Base-by-base conservation (phyloP, 2,888 invertebrate genomes). In the Agriopis aurantiaria region DNA sequence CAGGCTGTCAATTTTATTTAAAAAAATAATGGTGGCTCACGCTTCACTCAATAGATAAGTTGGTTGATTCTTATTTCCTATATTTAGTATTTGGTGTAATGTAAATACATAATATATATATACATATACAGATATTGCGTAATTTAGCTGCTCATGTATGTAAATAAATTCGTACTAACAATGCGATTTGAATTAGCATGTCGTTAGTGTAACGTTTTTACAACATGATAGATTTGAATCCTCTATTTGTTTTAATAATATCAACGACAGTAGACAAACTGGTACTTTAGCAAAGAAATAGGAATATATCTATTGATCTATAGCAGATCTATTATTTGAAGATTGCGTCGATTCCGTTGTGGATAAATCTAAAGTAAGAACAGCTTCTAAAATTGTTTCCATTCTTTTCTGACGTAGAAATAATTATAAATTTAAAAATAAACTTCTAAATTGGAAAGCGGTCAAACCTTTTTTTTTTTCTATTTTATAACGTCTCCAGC, bases 111-210 rank as follows among this genome's bases (percentile, higher is more conserved):
- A 33, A 33, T 33, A 33, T 33, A 33, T 33, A 33, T 33, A 33
- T 45, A 43, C 41, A 41, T 23, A 6, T 40, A 51, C 23, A 12
- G 56, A 57, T 68, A 48, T 1, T 23, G 43, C 43, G 57, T 58
- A 41, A 55, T 52, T 52, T 60, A 55, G 43, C 41, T 63, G 61
- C 56, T 68, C 67, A 68, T 70, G 72, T 75, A 74, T 73, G 62
- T 66, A 53, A 63, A 61, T 65, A 60, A 33, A 61, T 55, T 62
- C 17, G 56, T 56, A 69, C 69, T 75, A 72, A 71, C 72, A 64
- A 65, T 43, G 57, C 55, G 51, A 23, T 61, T 58, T 58, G 48
- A 56, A 68, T 69, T 68, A 64, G 58, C 73, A 62, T 73, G 68
- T 48, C 12, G 65, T 67, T 56, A 33, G 41, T 10, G 56, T 62